Conservation (phyloP, 2,113 vertebrate genomes). For the Hippocampus barbouri region DNA sequence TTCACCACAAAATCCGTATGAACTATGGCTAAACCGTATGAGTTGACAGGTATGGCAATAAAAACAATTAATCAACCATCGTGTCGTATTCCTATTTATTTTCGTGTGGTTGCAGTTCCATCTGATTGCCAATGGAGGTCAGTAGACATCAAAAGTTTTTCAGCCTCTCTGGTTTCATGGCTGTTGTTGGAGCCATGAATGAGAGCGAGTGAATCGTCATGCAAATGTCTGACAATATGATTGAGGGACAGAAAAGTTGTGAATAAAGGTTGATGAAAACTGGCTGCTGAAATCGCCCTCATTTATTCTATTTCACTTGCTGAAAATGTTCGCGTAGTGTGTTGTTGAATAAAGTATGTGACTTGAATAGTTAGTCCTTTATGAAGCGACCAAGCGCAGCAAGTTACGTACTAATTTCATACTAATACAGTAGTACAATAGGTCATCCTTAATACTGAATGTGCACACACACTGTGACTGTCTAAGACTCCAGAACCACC, state of each 20-base stretch:
- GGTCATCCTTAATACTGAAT: not conserved
- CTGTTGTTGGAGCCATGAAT: not conserved
- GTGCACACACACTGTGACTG: not conserved
- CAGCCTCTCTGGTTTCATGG: not conserved
- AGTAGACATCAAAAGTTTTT: not conserved
- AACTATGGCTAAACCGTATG: too few species aligned
- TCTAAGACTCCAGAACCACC: not conserved
- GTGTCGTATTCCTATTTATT: too few species aligned
- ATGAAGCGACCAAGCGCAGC: not conserved
- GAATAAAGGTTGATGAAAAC: not conserved
- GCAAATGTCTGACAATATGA: not conserved
- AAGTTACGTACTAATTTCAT: too few species aligned
- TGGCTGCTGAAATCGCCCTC: not conserved
- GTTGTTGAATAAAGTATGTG: not conserved
- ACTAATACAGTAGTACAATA: not conserved
- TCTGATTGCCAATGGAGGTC: conserved; percentile 16
- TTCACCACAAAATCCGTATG: too few species aligned
- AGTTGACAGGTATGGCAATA: too few species aligned
- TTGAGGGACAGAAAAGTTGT: not conserved
- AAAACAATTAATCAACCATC: too few species aligned
- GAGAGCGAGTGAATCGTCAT: not conserved
- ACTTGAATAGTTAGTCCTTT: not conserved
- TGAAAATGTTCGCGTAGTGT: not conserved
- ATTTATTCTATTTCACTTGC: not conserved
- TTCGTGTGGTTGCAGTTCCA: conserved; percentile 3